Percentiles rank a stretch among this genome's conserved stretches.
phyloP scores from a whole-genome alignment of 2,888 invertebrate genomes.

The Criorhina ranunculi region DNA sequence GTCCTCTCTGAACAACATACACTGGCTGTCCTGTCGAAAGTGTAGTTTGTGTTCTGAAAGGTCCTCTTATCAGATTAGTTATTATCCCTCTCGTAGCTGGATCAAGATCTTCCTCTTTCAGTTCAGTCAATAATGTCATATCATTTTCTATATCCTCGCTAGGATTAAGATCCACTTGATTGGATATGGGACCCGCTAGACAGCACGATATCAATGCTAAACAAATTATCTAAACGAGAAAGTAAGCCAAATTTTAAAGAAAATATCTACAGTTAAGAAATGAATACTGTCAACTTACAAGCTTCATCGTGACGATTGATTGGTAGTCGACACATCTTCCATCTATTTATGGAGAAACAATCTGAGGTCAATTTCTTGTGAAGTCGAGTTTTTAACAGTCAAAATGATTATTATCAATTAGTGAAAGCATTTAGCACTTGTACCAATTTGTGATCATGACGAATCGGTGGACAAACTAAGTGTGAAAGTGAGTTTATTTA shows the following conservation, averaged over 20 bases:
- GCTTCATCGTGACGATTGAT: slow-evolving; percentile 38
- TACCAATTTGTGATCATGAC: background rate
- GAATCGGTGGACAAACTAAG: background rate
- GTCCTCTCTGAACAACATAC: slow-evolving; percentile 21
- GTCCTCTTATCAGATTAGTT: background rate
- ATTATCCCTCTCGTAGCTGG: slow-evolving; percentile 9
- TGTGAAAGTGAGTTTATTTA: slow-evolving; percentile 21
- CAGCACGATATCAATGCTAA: slow-evolving; percentile 15
- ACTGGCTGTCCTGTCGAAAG: slow-evolving; percentile 8
- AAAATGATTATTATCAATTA: slow-evolving; percentile 10
- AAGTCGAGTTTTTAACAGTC: background rate
- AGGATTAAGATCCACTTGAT: background rate
- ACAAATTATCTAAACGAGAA: slow-evolving; percentile 25
- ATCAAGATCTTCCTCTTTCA: slow-evolving; percentile 3
- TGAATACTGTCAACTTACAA: slow-evolving; percentile 29
- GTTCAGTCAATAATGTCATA: background rate
- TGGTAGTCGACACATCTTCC: background rate
- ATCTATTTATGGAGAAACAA: slow-evolving; percentile 31
- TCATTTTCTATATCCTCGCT: background rate
- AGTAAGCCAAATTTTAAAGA: too few relatives aligned
- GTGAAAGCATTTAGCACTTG: background rate
- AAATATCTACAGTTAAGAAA: background rate
- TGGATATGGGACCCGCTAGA: slow-evolving; percentile 17
- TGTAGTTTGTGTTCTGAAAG: slow-evolving; percentile 1
- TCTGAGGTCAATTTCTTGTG: background rate